Base-by-base conservation (phyloP, 2,888 invertebrate genomes). In the Hydrotaea cyrtoneurina region DNA sequence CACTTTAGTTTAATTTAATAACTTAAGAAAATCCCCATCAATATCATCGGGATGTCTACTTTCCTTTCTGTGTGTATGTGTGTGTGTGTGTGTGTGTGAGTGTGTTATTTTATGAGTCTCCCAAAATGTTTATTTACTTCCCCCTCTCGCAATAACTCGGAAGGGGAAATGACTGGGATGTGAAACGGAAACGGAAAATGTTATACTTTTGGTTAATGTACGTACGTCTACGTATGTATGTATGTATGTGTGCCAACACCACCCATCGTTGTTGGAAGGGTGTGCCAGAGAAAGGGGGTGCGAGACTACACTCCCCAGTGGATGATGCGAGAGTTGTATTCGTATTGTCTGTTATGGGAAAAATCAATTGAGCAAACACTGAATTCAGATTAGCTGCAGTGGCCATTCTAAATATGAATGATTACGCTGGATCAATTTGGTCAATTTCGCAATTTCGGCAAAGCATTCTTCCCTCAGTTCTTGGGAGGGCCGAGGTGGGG, bases 291-390 rank as follows among this genome's bases (percentile, higher is more conserved):
- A n/a, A 39, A 66, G 39, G 66, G 43, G 7, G 17, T 31, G 36
- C 15, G 21, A 62, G 62, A n/a, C 26, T 15, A n/a, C 26, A 43
- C 39, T 66, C 66, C 39, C 59, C 39, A 59, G 59, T 66, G 0
- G 21, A 17, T 31, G 59, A 23, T 59, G n/a, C 59, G 62, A 31
- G 15, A 23, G 23, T 55, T 55, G 21, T 59, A 15, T 59, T 59
- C 59, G 23, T 2, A 55, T 55, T 43, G 64, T 36, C 64, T 39
- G 39, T 23, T 69, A 43, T 87, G 87, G 7, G 89, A 88, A 87
- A 89, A 89, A 90, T 89, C 89, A 89, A 89, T 87, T 89, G 88
- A 88, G 89, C 88, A 89, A 89, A 90, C 59, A 74, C 8, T 89
- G 89, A 73, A 87, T 87, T 87, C 82, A 88, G 87, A 89, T 90